Evolutionary conservation across 2,888 invertebrate species (phyloP).

Genomic region (Chalcis sispes): DNA sequence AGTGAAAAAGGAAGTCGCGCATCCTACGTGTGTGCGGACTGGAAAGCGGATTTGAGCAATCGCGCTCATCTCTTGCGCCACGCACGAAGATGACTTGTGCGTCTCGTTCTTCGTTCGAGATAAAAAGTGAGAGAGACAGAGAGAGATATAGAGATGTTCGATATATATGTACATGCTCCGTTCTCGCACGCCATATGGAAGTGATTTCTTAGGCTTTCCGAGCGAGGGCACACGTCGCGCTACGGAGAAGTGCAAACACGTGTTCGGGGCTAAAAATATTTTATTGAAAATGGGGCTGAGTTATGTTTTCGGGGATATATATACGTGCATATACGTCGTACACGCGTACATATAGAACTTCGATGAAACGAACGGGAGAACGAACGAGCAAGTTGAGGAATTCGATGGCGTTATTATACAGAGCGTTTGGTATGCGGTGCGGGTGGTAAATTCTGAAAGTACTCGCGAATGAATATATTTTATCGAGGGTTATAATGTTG

Average conservation of each 20-base stretch:
- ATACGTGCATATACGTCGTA: neutral
- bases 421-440: too few species aligned
- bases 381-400: too few species aligned
- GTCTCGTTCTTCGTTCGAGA: conserved; percentile 7
- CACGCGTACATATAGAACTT: too few species aligned
- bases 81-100: too few species aligned
- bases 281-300: neutral
- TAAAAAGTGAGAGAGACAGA: neutral
- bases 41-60: conserved; percentile 34
- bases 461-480: too few species aligned
- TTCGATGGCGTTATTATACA: too few species aligned
- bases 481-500: too few species aligned
- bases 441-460: too few species aligned
- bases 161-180: neutral
- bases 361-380: too few species aligned
- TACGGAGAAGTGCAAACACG: conserved; percentile 17
- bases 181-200: conserved; percentile 38
- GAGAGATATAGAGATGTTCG: too few species aligned
- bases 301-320: neutral
- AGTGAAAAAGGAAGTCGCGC: conserved; percentile 1
- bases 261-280: conserved; percentile 34
- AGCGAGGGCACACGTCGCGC: neutral
- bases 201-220: conserved; percentile 37
- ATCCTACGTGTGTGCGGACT: neutral
- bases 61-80: conserved; percentile 38